phyloP scores from a whole-genome alignment of 2,113 vertebrate species.

The Nannobrachium achirus region DNA sequence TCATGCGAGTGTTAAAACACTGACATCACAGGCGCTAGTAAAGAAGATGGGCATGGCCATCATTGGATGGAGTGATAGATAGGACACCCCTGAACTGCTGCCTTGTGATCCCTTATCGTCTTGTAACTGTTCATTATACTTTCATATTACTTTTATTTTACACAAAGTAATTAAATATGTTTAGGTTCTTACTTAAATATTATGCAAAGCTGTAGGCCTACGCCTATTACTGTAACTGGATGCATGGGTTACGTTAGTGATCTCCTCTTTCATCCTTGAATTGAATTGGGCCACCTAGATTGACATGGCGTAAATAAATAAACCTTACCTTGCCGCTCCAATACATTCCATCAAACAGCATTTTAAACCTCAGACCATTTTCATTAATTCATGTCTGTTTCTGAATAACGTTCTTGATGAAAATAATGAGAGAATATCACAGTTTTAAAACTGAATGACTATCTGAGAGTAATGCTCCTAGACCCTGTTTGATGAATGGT shows the following conservation, averaged over 20 bases:
- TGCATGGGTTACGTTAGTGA: too few relatives aligned
- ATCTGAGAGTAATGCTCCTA: slow-evolving; percentile 32
- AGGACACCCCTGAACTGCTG: neutral
- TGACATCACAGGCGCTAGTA: too few relatives aligned
- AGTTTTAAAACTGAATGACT: slow-evolving; percentile 33
- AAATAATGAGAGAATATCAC: slow-evolving; percentile 28
- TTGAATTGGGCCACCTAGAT: too few relatives aligned
- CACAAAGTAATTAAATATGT: neutral
- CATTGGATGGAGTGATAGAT: neutral
- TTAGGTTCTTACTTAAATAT: too few relatives aligned
- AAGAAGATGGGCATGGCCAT: too few relatives aligned
- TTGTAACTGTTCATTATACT: neutral
- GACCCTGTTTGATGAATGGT: slow-evolving; percentile 32
- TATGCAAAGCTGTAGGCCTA: too few relatives aligned
- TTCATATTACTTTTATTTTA: neutral
- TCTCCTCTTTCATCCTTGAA: too few relatives aligned
- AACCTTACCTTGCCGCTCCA: slow-evolving; percentile 14
- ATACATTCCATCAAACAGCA: slow-evolving; percentile 55
- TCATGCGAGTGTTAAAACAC: too few relatives aligned
- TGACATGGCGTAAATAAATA: too few relatives aligned
- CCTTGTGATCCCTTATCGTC: neutral
- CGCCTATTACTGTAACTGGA: too few relatives aligned
- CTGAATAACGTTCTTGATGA: slow-evolving; percentile 54
- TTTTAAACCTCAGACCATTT: slow-evolving; percentile 18
- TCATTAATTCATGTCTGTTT: slow-evolving; percentile 57